A percentile compares a stretch with the other conserved stretches of the same genome.
phyloP scores from a whole-genome alignment of 2,797 vertebrate genomes.

The Anisognathus igniventris region DNA sequence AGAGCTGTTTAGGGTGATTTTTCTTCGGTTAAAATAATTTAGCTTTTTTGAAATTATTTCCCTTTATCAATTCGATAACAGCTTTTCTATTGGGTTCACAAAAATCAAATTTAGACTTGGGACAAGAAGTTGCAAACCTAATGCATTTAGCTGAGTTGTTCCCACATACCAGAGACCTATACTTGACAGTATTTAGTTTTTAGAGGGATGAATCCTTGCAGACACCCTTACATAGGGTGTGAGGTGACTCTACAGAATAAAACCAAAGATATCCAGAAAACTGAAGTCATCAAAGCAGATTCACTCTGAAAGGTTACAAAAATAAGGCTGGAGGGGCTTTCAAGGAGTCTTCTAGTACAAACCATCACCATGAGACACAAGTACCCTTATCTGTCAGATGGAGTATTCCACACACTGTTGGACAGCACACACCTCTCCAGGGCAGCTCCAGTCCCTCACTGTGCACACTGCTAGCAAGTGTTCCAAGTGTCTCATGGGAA shows the following conservation, averaged over 20 bases:
- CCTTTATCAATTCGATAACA: background rate
- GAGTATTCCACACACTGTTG: background rate
- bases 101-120: background rate
- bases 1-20: background rate
- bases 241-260: background rate
- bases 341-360: background rate
- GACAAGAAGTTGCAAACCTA: background rate
- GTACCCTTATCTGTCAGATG: background rate
- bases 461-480: background rate
- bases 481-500: background rate
- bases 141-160: background rate
- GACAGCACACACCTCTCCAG: background rate
- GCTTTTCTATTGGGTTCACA: background rate
- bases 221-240: background rate
- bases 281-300: background rate
- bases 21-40: background rate
- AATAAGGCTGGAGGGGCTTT: background rate
- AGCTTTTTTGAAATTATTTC: background rate
- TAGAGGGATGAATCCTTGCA: background rate
- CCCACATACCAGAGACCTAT: background rate
- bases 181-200: background rate
- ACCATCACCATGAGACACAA: accelerated
- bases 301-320: background rate
- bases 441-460: background rate
- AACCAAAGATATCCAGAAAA: background rate